These are phyloP conservation scores for Drosophila malerkotliana DNA, from an alignment of 1,140 invertebrate species.

Conservation along the genomic window DNA sequence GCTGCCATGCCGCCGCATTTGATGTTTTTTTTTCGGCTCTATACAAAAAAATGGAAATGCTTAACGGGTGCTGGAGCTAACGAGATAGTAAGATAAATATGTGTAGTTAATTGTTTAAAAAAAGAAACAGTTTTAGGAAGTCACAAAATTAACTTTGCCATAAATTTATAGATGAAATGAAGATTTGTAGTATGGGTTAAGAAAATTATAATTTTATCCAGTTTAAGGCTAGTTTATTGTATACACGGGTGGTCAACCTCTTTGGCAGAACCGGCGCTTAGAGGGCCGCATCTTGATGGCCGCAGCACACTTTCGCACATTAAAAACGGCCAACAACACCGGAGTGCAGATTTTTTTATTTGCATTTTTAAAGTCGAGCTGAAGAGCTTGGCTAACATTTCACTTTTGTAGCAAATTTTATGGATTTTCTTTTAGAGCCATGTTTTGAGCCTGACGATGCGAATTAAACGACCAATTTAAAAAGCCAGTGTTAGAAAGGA, in stretches of 20 bases:
- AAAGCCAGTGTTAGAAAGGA: too few relatives aligned
- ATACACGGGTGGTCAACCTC: slow-evolving; percentile 7
- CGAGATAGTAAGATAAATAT: slow-evolving; percentile 5
- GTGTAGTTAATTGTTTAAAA: background rate
- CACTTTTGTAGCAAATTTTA: slow-evolving; percentile 49
- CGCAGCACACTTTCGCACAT: slow-evolving; percentile 62
- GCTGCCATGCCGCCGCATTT: slow-evolving; percentile 24
- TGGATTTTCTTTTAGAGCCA: slow-evolving; percentile 26
- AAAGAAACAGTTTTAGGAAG: background rate
- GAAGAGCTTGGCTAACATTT: slow-evolving; percentile 35
- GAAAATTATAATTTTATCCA: background rate
- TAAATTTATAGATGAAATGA: background rate
- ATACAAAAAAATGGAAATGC: slow-evolving; percentile 10
- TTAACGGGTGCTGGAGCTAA: slow-evolving; percentile 17
- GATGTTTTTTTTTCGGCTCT: slow-evolving; percentile 15
- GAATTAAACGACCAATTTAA: too few relatives aligned
- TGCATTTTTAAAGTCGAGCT: slow-evolving; percentile 52
- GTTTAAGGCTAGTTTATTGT: background rate
- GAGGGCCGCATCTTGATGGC: slow-evolving; percentile 4
- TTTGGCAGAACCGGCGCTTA: slow-evolving; percentile 16
- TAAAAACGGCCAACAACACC: slow-evolving; percentile 37
- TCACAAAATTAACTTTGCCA: too few relatives aligned
- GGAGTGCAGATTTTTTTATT: slow-evolving; percentile 58
- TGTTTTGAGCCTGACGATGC: background rate
- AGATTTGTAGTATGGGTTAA: background rate